These are phyloP conservation scores for Nomada ruficornis DNA, from an alignment of 2,888 invertebrate species.

Conservation along the genomic window DNA sequence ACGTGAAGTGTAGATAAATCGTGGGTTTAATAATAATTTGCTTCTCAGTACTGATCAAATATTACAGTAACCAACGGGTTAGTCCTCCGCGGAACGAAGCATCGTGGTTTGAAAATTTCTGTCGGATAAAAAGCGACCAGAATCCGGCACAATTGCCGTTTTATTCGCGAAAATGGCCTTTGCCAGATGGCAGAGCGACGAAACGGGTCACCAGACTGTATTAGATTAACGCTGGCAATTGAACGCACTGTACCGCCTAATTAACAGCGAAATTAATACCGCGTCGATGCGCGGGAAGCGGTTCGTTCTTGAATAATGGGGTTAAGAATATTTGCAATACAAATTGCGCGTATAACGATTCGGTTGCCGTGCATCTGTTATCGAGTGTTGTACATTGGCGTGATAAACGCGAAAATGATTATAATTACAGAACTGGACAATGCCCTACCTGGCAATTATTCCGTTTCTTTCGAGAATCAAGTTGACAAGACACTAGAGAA, in stretches of 20 bases:
- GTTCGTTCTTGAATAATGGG: neutral
- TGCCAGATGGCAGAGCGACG: neutral
- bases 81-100: too few species aligned
- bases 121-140: neutral
- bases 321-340: constrained; percentile 22
- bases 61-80: too few species aligned
- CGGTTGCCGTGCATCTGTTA: neutral
- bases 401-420: neutral
- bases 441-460: neutral
- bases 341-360: neutral
- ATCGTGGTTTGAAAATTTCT: neutral
- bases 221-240: constrained; percentile 46
- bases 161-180: neutral
- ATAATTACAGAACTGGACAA: neutral
- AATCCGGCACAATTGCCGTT: constrained; percentile 6
- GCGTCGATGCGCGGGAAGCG: neutral
- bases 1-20: neutral
- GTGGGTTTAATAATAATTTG: too few species aligned
- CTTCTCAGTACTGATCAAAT: too few species aligned
- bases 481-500: neutral
- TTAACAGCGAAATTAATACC: constrained; percentile 44
- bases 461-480: neutral
- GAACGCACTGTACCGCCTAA: constrained; percentile 37
- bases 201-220: constrained; percentile 30
- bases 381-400: neutral